phyloP scores from a whole-genome alignment of 2,797 vertebrate genomes.

The Craterocephalus amniculus region DNA sequence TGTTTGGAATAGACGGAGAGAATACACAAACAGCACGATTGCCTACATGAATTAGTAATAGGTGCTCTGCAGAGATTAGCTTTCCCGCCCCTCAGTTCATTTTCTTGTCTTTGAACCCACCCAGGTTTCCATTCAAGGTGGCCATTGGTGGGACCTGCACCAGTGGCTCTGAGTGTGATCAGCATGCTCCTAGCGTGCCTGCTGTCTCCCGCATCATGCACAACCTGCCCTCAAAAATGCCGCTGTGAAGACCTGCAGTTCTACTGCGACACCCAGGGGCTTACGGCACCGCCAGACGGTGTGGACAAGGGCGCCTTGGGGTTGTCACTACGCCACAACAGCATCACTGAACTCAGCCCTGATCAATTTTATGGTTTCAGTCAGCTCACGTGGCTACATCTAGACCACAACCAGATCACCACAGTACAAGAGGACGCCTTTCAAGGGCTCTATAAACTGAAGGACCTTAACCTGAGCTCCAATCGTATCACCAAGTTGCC shows the following conservation, averaged over 20 bases:
- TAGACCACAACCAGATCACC: constrained; percentile 99
- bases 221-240: constrained; percentile 99
- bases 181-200: constrained; percentile 97
- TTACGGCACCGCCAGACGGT: constrained; percentile 95
- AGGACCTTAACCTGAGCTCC: constrained; percentile 98
- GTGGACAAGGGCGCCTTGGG: constrained; percentile 97
- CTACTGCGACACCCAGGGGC: constrained; percentile 99
- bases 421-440: constrained; percentile 97
- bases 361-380: constrained; percentile 98
- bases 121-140: constrained; percentile 99
- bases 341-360: constrained; percentile 93
- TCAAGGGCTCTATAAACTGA: constrained; percentile 99
- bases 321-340: constrained; percentile 98
- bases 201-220: constrained; percentile 96
- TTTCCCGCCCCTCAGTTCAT: constrained; percentile 81
- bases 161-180: constrained; percentile 97
- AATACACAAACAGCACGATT: constrained; percentile 49
- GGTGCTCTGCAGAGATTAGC: constrained; percentile 79
- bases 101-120: constrained; percentile 86
- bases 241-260: constrained; percentile 99
- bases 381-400: constrained; percentile 98
- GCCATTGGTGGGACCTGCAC: constrained; percentile 99
- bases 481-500: constrained; percentile 99
- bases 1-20: constrained; percentile 17
- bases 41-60: constrained; percentile 68